Percentiles rank a stretch among this genome's conserved stretches.
Evolutionary conservation across 2,888 invertebrate genomes (phyloP).

Genomic region (Limenitis arthemis): DNA sequence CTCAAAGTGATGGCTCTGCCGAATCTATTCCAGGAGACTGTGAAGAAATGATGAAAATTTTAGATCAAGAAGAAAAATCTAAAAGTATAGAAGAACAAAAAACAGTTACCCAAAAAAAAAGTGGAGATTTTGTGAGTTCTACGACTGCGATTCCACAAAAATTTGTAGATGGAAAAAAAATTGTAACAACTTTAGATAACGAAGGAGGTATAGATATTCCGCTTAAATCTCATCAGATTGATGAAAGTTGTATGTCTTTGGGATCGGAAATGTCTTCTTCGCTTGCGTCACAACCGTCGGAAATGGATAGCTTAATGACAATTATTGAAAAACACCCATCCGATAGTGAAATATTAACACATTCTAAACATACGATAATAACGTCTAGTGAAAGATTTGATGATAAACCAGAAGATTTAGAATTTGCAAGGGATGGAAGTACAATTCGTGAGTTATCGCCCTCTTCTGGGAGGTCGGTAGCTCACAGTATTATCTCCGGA

Average conservation of each 20-base stretch:
- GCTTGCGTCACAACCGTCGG: slow-evolving; percentile 65
- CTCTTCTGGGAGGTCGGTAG: slow-evolving; percentile 64
- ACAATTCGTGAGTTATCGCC: slow-evolving; percentile 64
- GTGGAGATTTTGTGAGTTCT: slow-evolving; percentile 57
- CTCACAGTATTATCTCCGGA: slow-evolving; percentile 63
- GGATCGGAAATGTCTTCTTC: slow-evolving; percentile 69
- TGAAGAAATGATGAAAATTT: slow-evolving; percentile 73
- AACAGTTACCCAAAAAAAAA: slow-evolving; percentile 40
- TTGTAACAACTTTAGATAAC: slow-evolving; percentile 54
- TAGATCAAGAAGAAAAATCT: slow-evolving; percentile 65
- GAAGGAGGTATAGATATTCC: slow-evolving; percentile 66
- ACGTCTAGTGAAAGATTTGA: slow-evolving; percentile 33
- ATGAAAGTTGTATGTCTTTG: slow-evolving; percentile 56
- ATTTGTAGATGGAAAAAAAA: slow-evolving; percentile 64
- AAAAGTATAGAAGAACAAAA: slow-evolving; percentile 32
- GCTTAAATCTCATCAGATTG: slow-evolving; percentile 42
- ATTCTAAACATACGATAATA: slow-evolving; percentile 49
- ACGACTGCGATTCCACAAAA: slow-evolving; percentile 62
- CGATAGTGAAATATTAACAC: slow-evolving; percentile 63
- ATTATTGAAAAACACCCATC: slow-evolving; percentile 54
- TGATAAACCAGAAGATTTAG: slow-evolving; percentile 60
- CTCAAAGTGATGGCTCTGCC: slow-evolving; percentile 62
- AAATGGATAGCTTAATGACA: slow-evolving; percentile 65
- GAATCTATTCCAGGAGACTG: slow-evolving; percentile 72
- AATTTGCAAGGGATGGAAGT: slow-evolving; percentile 57